Evolutionary conservation across 2,113 vertebrate species (phyloP).

Genomic region (Mesitornis unicolor): DNA sequence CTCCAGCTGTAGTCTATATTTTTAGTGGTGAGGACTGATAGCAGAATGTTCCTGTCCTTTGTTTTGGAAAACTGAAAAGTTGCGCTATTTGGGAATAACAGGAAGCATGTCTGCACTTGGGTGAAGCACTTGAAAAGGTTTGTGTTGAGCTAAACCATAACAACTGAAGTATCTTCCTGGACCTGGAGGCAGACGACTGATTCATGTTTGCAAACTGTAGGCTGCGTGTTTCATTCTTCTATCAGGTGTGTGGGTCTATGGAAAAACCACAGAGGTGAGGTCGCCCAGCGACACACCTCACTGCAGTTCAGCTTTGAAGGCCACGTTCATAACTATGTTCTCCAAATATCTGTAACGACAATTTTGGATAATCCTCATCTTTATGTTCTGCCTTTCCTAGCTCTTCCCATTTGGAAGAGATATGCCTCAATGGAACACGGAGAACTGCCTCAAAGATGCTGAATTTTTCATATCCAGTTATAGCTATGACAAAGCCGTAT

Average conservation of each 20-base stretch:
- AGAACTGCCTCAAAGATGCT: not conserved
- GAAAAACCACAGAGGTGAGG: not conserved
- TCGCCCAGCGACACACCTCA: not conserved
- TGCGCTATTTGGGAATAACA: not conserved
- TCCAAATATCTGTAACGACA: not conserved
- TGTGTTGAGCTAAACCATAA: not conserved
- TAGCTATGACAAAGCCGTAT: not conserved
- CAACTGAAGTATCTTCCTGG: not conserved
- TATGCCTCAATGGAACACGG: not conserved
- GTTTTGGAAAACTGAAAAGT: constrained; percentile 17
- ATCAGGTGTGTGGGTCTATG: not conserved
- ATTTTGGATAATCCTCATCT: not conserved
- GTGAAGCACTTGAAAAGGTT: not conserved
- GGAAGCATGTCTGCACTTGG: constrained; percentile 22
- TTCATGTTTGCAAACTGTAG: not conserved
- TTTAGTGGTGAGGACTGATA: not conserved
- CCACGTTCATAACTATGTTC: not conserved
- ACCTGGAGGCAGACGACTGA: not conserved
- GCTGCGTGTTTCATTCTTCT: not conserved
- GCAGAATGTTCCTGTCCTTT: constrained; percentile 20
- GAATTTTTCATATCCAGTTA: accelerated
- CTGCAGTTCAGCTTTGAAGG: not conserved
- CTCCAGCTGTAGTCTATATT: not conserved
- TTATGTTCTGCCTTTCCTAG: not conserved
- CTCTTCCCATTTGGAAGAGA: not conserved